Percentiles rank a stretch among this genome's conserved stretches.
Conservation (phyloP, 2,888 invertebrate genomes). For the Ceriagrion tenellum region DNA sequence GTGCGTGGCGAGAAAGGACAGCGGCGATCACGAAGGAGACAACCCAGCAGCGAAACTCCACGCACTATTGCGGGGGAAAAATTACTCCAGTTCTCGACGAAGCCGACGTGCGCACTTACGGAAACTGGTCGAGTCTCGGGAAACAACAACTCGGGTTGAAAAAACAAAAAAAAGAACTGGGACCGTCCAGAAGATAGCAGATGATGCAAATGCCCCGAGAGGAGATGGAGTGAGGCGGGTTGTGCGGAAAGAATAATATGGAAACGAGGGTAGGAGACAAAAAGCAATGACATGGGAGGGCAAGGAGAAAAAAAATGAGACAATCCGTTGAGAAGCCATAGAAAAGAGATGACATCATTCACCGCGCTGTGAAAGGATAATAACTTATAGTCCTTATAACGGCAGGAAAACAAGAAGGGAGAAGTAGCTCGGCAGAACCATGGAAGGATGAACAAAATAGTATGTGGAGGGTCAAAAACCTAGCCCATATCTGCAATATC, state of each 20-base stretch:
- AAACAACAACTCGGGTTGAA: not conserved
- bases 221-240: not conserved
- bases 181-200: not conserved
- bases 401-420: not conserved
- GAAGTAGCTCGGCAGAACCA: not conserved
- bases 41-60: not conserved
- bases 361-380: slow-evolving; percentile 3
- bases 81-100: too few relatives aligned
- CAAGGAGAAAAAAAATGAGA: not conserved
- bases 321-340: slow-evolving; percentile 58
- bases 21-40: not conserved
- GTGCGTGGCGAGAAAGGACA: not conserved
- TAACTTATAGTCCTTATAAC: not conserved
- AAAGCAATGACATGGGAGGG: not conserved
- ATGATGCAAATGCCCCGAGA: not conserved
- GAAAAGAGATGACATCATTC: slow-evolving; percentile 58
- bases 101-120: not conserved
- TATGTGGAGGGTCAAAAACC: not conserved
- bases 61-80: not conserved
- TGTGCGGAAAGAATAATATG: not conserved
- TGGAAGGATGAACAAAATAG: not conserved
- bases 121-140: not conserved
- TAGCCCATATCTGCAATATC: not conserved
- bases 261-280: not conserved
- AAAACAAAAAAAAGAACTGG: not conserved